Evolutionary conservation across 2,113 vertebrate genomes (phyloP), one percentile per base, ranked within the genome.

Genomic region (Passer montanus): DNA sequence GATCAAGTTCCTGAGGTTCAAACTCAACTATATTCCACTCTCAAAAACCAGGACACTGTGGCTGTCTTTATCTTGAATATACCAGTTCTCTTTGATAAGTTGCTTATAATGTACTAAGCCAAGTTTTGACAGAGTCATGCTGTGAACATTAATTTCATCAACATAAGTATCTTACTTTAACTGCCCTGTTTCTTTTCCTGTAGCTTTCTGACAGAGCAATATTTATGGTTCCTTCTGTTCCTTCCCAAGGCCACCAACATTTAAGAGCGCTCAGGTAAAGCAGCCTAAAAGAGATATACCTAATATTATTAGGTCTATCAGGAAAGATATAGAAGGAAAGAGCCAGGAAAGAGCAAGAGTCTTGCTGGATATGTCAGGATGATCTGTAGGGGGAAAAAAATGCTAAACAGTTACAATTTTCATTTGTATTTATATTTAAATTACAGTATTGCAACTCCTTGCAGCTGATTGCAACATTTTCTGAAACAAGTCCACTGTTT

Each of bases 1-100:
- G 90, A 94, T 90, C 79, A 94, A 75, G 58, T 86, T 75, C 83
- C 84, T 87, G 76, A 83, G 52, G 60, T 60, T 92, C 37, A 92
- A 86, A 92, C 31, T 88, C 72, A 77, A 23, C 43, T 78, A 21
- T 46, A 80, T 75, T 77, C 60, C 6, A 1, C 20, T 80, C 9
- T 74, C 79, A 88, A 52, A 95, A 93, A 87, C 20, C 66, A 87
- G 89, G 75, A 79, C 74, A 83, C n/a, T 62, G 15, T 73, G 66
- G 46, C n/a, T 79, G 74, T 41, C 53, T 91, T 89, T 79, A 93
- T 35, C 44, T 56, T 85, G 37, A 78, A 53, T 76, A 60, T 50
- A 76, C n/a, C 41, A 58, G 37, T 70, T 52, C 62, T 82, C 53
- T 89, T 43, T 35, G 26, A 75, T 85, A 91, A 92, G 92, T 84